Conservation (phyloP, 2,888 invertebrate species). For the Mystacides longicornis region DNA sequence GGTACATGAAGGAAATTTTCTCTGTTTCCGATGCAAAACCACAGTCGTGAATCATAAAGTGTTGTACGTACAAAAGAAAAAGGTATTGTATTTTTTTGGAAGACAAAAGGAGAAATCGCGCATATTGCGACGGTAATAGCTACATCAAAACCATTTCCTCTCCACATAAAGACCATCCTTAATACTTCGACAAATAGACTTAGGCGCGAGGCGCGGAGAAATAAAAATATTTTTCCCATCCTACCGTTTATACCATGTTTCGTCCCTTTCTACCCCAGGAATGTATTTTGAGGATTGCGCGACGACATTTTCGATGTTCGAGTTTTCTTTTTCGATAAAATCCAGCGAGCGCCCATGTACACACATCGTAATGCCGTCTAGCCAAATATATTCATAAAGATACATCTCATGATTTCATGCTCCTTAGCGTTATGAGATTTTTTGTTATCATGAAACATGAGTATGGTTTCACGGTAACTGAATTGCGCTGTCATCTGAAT, state of each 20-base stretch:
- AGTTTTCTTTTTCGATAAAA: constrained; percentile 6
- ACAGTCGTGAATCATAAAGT: constrained; percentile 7
- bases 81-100: too few relatives aligned
- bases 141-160: constrained; percentile 26
- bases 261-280: neutral
- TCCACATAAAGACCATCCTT: constrained; percentile 21
- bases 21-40: constrained; percentile 19
- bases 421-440: too few relatives aligned
- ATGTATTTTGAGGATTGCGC: neutral
- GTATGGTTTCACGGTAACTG: too few relatives aligned
- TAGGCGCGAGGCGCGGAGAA: constrained; percentile 8
- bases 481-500: too few relatives aligned
- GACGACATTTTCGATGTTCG: neutral
- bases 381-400: neutral
- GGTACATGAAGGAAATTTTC: constrained; percentile 10
- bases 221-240: neutral
- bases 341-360: constrained; percentile 18
- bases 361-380: constrained; percentile 2
- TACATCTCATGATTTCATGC: too few relatives aligned
- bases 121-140: constrained; percentile 22
- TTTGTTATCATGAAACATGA: too few relatives aligned
- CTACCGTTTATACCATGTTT: neutral
- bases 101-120: constrained; percentile 19
- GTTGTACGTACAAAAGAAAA: constrained; percentile 9
- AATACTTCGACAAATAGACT: neutral